Conservation (phyloP, 2,113 vertebrate genomes). For the Oncorhynchus masou region DNA sequence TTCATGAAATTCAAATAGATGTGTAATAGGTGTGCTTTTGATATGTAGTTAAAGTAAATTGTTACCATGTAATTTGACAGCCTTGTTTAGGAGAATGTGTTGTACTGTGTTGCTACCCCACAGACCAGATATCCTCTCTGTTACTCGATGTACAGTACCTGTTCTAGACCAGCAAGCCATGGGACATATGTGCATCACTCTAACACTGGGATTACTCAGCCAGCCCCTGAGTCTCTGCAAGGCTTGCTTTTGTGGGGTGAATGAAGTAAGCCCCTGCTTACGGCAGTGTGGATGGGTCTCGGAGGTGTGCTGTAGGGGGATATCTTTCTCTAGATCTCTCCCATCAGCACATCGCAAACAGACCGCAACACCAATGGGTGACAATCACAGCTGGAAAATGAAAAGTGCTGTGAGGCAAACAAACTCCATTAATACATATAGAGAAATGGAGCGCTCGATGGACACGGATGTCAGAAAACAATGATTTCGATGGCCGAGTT, state of each 20-base stretch:
- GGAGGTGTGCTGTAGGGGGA: conserved; percentile 11
- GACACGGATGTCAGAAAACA: conserved; percentile 63
- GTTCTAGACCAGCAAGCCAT: neutral
- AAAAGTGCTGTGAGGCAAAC: conserved; percentile 70
- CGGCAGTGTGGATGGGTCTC: conserved; percentile 26
- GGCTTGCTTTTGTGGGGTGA: conserved; percentile 52
- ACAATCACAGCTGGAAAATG: conserved; percentile 67
- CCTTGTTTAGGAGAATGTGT: conserved; percentile 11
- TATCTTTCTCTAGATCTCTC: conserved; percentile 55
- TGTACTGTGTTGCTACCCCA: conserved; percentile 44
- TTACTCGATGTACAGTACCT: neutral
- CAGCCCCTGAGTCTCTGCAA: conserved; percentile 39
- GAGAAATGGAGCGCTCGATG: conserved; percentile 40
- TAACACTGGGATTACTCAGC: conserved; percentile 43
- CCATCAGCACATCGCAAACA: conserved; percentile 62
- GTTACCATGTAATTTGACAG: conserved; percentile 15
- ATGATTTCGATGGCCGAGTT: conserved; percentile 50
- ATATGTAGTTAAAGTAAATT: neutral
- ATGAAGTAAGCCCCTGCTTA: conserved; percentile 35
- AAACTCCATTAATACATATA: conserved; percentile 68
- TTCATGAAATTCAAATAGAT: neutral
- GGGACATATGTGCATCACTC: conserved; percentile 17
- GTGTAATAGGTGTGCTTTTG: neutral
- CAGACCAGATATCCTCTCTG: conserved; percentile 17
- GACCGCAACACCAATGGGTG: conserved; percentile 38